Percentiles rank a stretch among this genome's conserved stretches.
phyloP scores from a whole-genome alignment of 2,888 invertebrate species.

The Netelia fuscicornis region DNA sequence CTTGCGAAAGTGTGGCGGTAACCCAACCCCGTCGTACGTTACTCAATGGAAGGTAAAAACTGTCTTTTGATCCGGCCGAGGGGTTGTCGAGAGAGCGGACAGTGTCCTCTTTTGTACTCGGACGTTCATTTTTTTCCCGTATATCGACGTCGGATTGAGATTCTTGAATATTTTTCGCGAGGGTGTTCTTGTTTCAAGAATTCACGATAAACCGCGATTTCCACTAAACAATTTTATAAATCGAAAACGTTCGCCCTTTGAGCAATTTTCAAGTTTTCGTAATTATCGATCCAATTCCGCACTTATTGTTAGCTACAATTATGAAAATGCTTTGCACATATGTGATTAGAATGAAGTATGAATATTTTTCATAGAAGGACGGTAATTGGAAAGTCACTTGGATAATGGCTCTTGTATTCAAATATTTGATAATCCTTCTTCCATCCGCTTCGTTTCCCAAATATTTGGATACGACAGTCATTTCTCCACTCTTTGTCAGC shows the following conservation, averaged over 20 bases:
- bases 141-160: neutral
- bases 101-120: conserved; percentile 5
- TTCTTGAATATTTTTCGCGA: neutral
- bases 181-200: neutral
- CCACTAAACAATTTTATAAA: neutral
- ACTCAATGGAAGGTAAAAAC: conserved; percentile 82
- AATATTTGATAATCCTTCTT: no score
- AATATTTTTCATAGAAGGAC: no score
- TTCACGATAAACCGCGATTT: neutral
- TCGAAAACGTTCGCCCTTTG: neutral
- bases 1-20: conserved; percentile 37
- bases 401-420: no score
- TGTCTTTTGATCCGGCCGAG: conserved; percentile 79
- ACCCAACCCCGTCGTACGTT: conserved; percentile 34
- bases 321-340: no score
- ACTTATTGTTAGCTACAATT: no score
- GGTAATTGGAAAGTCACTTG: no score
- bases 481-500: no score
- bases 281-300: neutral
- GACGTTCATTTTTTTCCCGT: neutral
- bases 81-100: conserved; percentile 33
- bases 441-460: no score
- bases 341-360: no score
- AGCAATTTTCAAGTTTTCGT: neutral
- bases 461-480: no score